These are phyloP conservation scores for Punctoribates punctum DNA, from an alignment of 2,888 invertebrate genomes.

Conservation along the genomic window DNA sequence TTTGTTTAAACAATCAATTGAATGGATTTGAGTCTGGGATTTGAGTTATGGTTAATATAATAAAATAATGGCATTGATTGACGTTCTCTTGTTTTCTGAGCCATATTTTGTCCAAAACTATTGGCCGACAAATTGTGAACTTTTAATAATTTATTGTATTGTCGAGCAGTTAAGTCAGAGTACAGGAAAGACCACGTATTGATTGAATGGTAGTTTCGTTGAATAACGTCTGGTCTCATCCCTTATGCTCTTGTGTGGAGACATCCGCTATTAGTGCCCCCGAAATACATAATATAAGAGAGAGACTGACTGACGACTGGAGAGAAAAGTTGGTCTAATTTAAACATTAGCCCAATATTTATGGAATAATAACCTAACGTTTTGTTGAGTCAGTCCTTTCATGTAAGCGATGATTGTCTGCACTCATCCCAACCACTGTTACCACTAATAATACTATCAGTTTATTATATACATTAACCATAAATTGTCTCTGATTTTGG, in stretches of 20 bases:
- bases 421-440: slow-evolving; percentile 20
- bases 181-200: slow-evolving; percentile 31
- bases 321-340: slow-evolving; percentile 17
- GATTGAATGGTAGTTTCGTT: neutral
- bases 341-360: slow-evolving; percentile 30
- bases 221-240: neutral
- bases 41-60: neutral
- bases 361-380: slow-evolving; percentile 1
- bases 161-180: neutral
- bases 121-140: slow-evolving; percentile 12
- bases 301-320: neutral
- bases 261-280: slow-evolving; percentile 36
- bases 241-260: slow-evolving; percentile 2
- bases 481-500: slow-evolving; percentile 18
- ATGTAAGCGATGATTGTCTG: slow-evolving; percentile 5
- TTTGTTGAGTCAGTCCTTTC: neutral
- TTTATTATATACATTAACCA: slow-evolving; percentile 25
- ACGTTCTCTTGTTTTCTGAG: neutral
- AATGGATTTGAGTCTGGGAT: neutral
- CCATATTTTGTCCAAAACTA: slow-evolving; percentile 6
- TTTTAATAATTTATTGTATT: slow-evolving; percentile 19
- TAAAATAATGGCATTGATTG: too few species aligned
- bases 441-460: slow-evolving; percentile 29
- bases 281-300: neutral
- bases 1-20: neutral